Evolutionary conservation across 2,888 invertebrate species (phyloP), one percentile per base, ranked within the genome.

Genomic region (Molanna angustata): DNA sequence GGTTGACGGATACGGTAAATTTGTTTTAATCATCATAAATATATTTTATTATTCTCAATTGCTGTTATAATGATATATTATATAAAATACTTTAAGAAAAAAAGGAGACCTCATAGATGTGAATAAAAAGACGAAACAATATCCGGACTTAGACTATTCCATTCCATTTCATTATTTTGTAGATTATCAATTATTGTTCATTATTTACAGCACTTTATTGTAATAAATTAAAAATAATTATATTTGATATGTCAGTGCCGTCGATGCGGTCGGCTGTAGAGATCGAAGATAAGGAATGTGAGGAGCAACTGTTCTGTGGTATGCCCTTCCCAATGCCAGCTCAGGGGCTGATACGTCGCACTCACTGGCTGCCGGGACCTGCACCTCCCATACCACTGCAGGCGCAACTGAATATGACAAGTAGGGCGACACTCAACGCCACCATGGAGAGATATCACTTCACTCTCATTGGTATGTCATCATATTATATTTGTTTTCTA

Each of bases 301-400:
- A 73, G 44, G 70, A 74, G 51, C 77, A 82, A 68, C 69, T 84
- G 60, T 90, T 87, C 71, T 91, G 90, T 71, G 90, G 90, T 52
- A 74, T 86, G 70, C 90, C 91, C 11, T 90, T 88, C 73, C 80
- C 83, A 65, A 83, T 90, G 68, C 90, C 91, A 31, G 85, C 86
- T 61, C 74, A 81, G 54, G 74, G 80, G 45, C 82, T 88, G 63
- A 73, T 90, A 61, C 79, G 79, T 78, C 78, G 73, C 68, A 84
- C 84, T 17, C 80, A 80, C 68, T 82, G 80, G 77, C 68, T 83
- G 58, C 77, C 79, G 37, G 80, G 78, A 16, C 74, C 78, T 9
- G 69, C 73, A 43, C 80, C 82, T 22, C 65, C 66, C 39, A 69
- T 80, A 48, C 69, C 67, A 31, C 69, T 72, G 49, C 75, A 76